These are phyloP conservation scores for Pelmatolapia mariae DNA, from an alignment of 2,113 vertebrate species.

Conservation along the genomic window DNA sequence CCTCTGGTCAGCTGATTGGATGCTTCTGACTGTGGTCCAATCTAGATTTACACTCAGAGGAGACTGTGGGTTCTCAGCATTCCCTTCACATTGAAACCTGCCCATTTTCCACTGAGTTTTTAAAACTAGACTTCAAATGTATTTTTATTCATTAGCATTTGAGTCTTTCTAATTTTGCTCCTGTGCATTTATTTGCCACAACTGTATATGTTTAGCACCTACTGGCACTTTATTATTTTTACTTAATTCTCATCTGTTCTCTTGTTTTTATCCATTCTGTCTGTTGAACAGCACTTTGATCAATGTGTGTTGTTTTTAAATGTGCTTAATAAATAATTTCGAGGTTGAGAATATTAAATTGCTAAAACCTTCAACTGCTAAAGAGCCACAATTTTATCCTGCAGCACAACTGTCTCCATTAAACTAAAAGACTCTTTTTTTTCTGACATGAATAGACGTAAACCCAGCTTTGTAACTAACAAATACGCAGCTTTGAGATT, in stretches of 20 bases:
- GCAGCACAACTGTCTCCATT: neutral
- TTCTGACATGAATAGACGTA: neutral
- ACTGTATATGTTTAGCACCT: neutral
- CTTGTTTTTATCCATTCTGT: neutral
- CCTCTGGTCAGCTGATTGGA: neutral
- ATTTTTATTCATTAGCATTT: neutral
- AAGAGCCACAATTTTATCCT: neutral
- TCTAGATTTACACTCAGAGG: neutral
- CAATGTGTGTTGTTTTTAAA: neutral
- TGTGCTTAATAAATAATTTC: neutral
- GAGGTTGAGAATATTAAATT: neutral
- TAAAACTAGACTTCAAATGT: neutral
- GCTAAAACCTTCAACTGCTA: neutral
- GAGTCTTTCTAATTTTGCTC: neutral
- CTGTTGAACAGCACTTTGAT: neutral
- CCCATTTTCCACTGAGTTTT: fast-evolving
- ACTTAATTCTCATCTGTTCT: neutral
- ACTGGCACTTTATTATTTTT: neutral
- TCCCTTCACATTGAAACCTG: neutral
- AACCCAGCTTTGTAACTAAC: neutral
- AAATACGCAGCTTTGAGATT: neutral
- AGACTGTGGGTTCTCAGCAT: neutral
- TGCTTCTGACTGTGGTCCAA: neutral
- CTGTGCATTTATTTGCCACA: neutral
- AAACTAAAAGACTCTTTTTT: neutral